Evolutionary conservation across 2,797 vertebrate genomes (phyloP), one percentile per base, ranked within the genome.

Genomic region (Pteronotus mesoamericanus): DNA sequence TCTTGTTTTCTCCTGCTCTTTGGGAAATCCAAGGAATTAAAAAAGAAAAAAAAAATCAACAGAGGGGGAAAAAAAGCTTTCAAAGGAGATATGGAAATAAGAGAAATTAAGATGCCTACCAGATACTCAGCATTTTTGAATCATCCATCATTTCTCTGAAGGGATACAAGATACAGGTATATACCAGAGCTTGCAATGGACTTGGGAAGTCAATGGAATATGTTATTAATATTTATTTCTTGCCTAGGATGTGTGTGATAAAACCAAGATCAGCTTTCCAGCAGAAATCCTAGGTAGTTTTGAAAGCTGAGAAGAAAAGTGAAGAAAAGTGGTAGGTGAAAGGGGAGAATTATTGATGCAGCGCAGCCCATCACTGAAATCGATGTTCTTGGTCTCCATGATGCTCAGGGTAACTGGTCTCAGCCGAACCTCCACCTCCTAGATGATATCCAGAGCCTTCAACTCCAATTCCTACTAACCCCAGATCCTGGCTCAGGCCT

Each of bases 1-100:
- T 82, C 77, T 95, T 96, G 24, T 95, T 86, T 96, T 66, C 64
- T 64, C 80, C 86, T 92, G 86, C 94, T 89, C 44, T 97, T 96
- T 89, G 57, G 82, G 34, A 95, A 94, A 90, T 87, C 64, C 66
- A 86, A 22, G 68, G 68, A 94, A 80, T 61, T 24, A 44, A 74
- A 46, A 78, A 44, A 89, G 51, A 94, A 57, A 44, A 89, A 51
- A 94, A 57, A 92, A 64, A 64, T 24, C 44, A 39, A 29, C 55
- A 59, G 66, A 74, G 55, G 48, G 10, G 29, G 16, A 14, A 39
- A 14, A 86, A 42, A 59, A 21, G 2, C 32, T 86, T 87, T 90
- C 64, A 44, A 74, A 85, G 51, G 57, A 44, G 5, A 66, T 80
- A 22, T 79, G 82, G 66, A 86, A 95, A 78, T 59, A 39, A 88